Evolutionary conservation across 2,888 invertebrate species (phyloP).

Genomic region (Ecliptopera silaceata): DNA sequence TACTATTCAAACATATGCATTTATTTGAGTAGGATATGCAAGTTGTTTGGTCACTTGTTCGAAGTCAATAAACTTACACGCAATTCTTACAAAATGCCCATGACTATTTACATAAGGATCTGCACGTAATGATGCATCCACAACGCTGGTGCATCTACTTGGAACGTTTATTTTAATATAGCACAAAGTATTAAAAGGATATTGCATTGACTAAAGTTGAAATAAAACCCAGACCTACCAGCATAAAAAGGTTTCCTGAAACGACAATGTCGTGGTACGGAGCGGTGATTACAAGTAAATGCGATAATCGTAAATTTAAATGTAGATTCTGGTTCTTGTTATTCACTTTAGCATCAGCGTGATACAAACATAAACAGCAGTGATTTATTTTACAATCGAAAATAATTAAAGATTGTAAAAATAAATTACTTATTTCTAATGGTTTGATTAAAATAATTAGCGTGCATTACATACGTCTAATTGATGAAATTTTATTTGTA

Average conservation of each 20-base stretch:
- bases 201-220: background rate
- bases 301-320: no score
- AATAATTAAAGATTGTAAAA: no score
- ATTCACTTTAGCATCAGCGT: no score
- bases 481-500: background rate
- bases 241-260: background rate
- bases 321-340: no score
- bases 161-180: slow-evolving; percentile 21
- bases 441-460: no score
- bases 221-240: background rate
- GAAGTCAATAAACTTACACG: slow-evolving; percentile 21
- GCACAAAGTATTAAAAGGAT: slow-evolving; percentile 11
- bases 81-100: slow-evolving; percentile 39
- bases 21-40: background rate
- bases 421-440: no score
- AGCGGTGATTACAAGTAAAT: no score
- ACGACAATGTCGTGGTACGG: background rate
- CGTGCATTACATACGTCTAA: no score
- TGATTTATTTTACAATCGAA: no score
- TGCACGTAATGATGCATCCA: slow-evolving; percentile 27
- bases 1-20: background rate
- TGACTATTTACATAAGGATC: slow-evolving; percentile 36
- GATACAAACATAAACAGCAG: no score
- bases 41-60: slow-evolving; percentile 2
- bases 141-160: slow-evolving; percentile 29